These are phyloP conservation scores for Microctenopoma steveboyesi DNA, from an alignment of 2,797 vertebrate species.

Conservation along the genomic window DNA sequence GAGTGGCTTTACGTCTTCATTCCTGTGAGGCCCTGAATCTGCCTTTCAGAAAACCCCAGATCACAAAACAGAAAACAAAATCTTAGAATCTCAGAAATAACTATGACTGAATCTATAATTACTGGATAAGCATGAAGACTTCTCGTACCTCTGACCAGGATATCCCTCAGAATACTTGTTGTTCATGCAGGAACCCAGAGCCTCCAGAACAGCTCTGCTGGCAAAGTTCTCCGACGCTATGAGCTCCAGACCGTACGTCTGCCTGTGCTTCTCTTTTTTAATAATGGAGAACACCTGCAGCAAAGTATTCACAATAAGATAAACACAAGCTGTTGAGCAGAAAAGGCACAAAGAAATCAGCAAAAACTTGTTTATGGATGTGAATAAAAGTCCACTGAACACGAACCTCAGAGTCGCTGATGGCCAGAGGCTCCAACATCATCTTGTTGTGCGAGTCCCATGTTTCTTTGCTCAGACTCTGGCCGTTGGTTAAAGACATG, in stretches of 20 bases:
- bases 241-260: slow-evolving; percentile 91
- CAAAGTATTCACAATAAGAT: neutral
- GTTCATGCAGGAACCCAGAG: slow-evolving; percentile 95
- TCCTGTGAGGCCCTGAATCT: no score
- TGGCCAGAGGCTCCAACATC: slow-evolving; percentile 88
- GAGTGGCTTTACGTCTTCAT: no score
- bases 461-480: slow-evolving; percentile 65
- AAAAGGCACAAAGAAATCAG: no score
- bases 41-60: no score
- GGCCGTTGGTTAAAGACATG: slow-evolving; percentile 79
- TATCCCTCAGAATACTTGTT: slow-evolving; percentile 99
- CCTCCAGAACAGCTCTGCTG: slow-evolving; percentile 94
- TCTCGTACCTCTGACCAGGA: slow-evolving; percentile 91
- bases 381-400: neutral
- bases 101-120: neutral
- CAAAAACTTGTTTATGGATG: neutral
- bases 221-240: slow-evolving; percentile 97
- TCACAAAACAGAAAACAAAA: no score
- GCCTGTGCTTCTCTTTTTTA: slow-evolving; percentile 93
- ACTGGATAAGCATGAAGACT: neutral
- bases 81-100: no score
- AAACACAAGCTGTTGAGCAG: no score
- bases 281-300: slow-evolving; percentile 90
- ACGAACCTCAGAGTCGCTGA: slow-evolving; percentile 89
- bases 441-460: slow-evolving; percentile 92